These are phyloP conservation scores for Eupithecia subumbrata DNA, from an alignment of 2,888 invertebrate species.

Conservation along the genomic window DNA sequence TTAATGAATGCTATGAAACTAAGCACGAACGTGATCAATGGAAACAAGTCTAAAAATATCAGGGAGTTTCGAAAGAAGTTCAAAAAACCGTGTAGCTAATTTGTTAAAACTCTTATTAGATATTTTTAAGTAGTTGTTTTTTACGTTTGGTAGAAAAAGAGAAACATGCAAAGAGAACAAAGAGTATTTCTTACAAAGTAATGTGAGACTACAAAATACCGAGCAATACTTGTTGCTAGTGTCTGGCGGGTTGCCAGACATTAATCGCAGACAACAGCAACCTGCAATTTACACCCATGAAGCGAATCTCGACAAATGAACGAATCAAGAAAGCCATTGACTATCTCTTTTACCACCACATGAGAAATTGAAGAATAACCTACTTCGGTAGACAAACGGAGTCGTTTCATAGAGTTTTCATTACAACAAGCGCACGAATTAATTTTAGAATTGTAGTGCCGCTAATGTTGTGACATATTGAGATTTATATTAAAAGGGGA, in stretches of 20 bases:
- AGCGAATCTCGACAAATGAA: slow-evolving; percentile 44
- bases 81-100: neutral
- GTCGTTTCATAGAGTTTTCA: neutral
- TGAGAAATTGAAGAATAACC: neutral
- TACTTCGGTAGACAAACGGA: neutral
- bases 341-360: neutral
- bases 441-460: neutral
- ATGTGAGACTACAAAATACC: slow-evolving; percentile 37
- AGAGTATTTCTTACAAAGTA: slow-evolving; percentile 41
- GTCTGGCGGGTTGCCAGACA: slow-evolving; percentile 59
- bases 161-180: slow-evolving; percentile 21
- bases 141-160: neutral
- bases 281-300: slow-evolving; percentile 58
- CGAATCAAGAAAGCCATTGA: slow-evolving; percentile 29
- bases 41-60: neutral
- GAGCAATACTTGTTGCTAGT: slow-evolving; percentile 56
- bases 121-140: neutral
- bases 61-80: neutral
- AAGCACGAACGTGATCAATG: neutral
- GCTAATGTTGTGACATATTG: slow-evolving; percentile 15
- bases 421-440: neutral
- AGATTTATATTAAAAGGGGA: slow-evolving; percentile 22
- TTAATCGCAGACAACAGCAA: slow-evolving; percentile 59
- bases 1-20: slow-evolving; percentile 4
- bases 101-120: neutral